Percentiles rank a stretch among this genome's conserved stretches.
Conservation (phyloP, 2,888 invertebrate genomes). For the Aromia moschata region DNA sequence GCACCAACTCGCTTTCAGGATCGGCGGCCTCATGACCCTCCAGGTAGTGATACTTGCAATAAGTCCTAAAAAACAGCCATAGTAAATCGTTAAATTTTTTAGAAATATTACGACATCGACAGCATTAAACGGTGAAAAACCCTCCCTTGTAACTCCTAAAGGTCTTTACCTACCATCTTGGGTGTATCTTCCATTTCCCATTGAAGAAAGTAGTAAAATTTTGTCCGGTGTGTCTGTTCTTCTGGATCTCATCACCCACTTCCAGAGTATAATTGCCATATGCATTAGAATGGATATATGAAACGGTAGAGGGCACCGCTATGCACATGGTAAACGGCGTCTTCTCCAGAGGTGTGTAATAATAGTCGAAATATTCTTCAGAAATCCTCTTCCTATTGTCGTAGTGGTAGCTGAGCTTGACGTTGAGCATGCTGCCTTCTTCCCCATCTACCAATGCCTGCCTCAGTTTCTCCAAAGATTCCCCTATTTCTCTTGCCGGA, state of each 20-base stretch:
- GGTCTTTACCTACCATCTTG: constrained; percentile 75
- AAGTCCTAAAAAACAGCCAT: no score
- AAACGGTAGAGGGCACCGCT: constrained; percentile 60
- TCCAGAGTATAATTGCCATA: constrained; percentile 80
- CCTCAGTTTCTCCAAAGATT: constrained; percentile 70
- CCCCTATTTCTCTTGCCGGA: constrained; percentile 72
- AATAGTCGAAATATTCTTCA: constrained; percentile 83
- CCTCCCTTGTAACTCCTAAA: no score
- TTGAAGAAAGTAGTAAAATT: constrained; percentile 79
- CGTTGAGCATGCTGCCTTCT: constrained; percentile 71
- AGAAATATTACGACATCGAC: not conserved
- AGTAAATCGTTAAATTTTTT: no score
- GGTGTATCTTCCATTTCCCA: constrained; percentile 83
- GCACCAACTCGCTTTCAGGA: constrained; percentile 78
- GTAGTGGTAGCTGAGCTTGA: constrained; percentile 83
- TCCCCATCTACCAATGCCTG: constrained; percentile 75
- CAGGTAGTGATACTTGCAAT: constrained; percentile 86
- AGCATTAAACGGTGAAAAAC: no score
- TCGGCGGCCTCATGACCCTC: constrained; percentile 78
- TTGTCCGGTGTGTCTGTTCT: constrained; percentile 72
- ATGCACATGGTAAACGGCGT: constrained; percentile 90
- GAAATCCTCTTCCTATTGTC: constrained; percentile 86
- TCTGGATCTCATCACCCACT: constrained; percentile 80
- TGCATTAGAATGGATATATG: constrained; percentile 69
- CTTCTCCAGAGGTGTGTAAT: constrained; percentile 82